Conservation (phyloP, 2,113 vertebrate species). For the Pelvicachromis taeniatus region DNA sequence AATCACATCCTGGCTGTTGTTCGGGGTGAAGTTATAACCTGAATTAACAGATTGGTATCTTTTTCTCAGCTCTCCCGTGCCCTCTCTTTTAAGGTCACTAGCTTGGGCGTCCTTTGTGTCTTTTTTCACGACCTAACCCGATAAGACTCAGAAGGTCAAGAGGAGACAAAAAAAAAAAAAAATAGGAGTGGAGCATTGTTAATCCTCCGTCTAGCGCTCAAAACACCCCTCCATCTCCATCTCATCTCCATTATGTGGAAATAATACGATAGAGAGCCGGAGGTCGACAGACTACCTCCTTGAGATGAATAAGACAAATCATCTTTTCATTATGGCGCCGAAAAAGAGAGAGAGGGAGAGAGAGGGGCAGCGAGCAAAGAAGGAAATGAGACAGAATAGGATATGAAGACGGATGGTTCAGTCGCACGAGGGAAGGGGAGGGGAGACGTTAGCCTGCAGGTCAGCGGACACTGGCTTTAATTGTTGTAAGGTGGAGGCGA, state of each 20-base stretch:
- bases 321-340: slow-evolving; percentile 33
- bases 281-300: slow-evolving; percentile 18
- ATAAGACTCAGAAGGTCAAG: slow-evolving; percentile 23
- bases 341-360: background rate
- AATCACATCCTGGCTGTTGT: background rate
- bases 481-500: background rate
- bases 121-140: background rate
- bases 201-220: background rate
- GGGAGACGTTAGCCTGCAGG: background rate
- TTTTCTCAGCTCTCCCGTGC: no score
- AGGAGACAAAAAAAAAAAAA: background rate
- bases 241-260: slow-evolving; percentile 39
- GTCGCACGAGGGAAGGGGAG: background rate
- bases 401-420: slow-evolving; percentile 23
- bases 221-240: slow-evolving; percentile 26
- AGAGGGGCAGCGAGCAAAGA: background rate
- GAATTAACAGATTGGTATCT: background rate
- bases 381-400: slow-evolving; percentile 28
- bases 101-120: background rate
- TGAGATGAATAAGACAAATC: slow-evolving; percentile 49
- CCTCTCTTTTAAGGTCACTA: background rate
- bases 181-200: background rate
- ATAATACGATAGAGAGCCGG: slow-evolving; percentile 26
- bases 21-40: background rate
- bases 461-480: background rate